These are phyloP conservation scores for Calidris pygmaea DNA, from an alignment of 2,113 vertebrate genomes.

Conservation along the genomic window DNA sequence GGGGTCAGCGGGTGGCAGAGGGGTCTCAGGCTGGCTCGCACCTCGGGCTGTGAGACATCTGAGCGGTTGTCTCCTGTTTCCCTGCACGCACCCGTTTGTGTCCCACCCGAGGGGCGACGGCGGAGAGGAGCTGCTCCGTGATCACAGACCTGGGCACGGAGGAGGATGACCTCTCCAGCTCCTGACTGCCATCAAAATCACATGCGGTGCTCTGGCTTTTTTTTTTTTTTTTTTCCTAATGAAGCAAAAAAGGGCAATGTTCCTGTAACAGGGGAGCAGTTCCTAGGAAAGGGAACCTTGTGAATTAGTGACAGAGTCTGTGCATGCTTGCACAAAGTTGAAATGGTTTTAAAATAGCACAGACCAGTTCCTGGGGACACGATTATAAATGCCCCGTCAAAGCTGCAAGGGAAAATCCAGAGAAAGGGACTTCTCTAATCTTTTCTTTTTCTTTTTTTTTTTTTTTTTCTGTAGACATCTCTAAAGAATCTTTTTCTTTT, in stretches of 20 bases:
- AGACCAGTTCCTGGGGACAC: neutral
- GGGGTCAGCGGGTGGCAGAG: neutral
- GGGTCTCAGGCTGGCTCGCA: neutral
- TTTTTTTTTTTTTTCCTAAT: too few species aligned
- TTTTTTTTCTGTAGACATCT: neutral
- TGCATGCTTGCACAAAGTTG: neutral
- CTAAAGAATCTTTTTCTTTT: neutral
- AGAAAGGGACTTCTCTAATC: neutral
- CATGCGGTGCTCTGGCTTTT: neutral
- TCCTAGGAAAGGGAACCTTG: neutral
- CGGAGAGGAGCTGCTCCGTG: neutral
- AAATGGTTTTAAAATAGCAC: neutral
- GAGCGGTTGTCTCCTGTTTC: neutral
- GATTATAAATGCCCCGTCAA: neutral
- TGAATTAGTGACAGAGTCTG: neutral
- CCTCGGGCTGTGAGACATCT: neutral
- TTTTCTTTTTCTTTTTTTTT: neutral
- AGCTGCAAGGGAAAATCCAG: neutral
- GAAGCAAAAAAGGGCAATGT: neutral
- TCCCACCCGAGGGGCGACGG: fast-evolving
- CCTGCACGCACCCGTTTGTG: neutral
- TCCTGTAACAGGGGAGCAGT: neutral
- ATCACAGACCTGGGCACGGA: neutral
- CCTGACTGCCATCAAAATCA: neutral
- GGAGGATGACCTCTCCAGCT: neutral